Evolutionary conservation across 1,140 invertebrate species (phyloP).

Genomic region (Drosophila sproati): DNA sequence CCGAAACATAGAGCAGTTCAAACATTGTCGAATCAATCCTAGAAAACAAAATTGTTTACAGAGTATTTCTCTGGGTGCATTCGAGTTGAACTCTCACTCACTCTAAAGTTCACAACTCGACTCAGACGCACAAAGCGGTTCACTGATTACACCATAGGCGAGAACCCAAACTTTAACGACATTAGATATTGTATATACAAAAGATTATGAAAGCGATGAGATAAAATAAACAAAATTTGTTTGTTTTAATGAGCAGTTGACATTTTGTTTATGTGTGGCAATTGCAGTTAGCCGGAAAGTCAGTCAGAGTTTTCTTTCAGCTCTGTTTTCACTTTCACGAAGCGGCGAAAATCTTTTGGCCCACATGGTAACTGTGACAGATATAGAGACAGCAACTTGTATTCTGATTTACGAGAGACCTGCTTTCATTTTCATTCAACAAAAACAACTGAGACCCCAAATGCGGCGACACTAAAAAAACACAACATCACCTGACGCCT

Average conservation of each 20-base stretch:
- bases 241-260: constrained; percentile 55
- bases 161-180: not conserved
- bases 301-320: constrained; percentile 14
- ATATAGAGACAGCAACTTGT: constrained; percentile 22
- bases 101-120: constrained; percentile 61
- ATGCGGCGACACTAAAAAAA: constrained; percentile 36
- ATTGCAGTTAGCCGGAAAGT: constrained; percentile 36
- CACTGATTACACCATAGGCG: not conserved
- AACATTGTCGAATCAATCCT: too few species aligned
- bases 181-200: constrained; percentile 9
- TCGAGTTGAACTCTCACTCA: constrained; percentile 35
- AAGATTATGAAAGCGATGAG: constrained; percentile 45
- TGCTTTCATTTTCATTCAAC: constrained; percentile 79
- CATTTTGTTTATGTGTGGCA: constrained; percentile 35
- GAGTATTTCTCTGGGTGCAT: not conserved
- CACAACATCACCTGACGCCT: constrained; percentile 33
- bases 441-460: constrained; percentile 59
- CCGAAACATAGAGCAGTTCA: too few species aligned
- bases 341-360: constrained; percentile 62
- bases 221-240: constrained; percentile 66
- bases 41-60: not conserved
- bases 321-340: constrained; percentile 72
- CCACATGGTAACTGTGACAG: constrained; percentile 39
- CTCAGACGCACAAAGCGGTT: constrained; percentile 15
- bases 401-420: constrained; percentile 70